These are phyloP conservation scores for Glandiceps talaboti DNA, from an alignment of 53 echinoderm and acorn worm genomes.

Conservation along the genomic window DNA sequence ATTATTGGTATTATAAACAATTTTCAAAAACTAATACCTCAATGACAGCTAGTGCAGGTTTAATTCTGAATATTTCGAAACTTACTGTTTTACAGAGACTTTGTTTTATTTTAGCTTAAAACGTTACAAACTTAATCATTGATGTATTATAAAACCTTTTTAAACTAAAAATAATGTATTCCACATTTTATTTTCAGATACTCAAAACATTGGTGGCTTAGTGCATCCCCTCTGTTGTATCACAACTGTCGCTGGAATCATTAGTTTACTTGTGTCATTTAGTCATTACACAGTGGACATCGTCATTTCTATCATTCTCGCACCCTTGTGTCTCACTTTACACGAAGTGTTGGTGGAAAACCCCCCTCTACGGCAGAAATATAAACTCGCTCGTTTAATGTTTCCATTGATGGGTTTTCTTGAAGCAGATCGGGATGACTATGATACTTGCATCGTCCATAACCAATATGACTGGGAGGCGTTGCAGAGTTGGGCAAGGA, in stretches of 20 bases:
- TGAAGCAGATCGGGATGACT: not conserved
- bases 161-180: no score
- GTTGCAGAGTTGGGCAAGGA: no score
- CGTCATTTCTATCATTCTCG: not conserved
- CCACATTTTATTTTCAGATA: not conserved
- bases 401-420: not conserved
- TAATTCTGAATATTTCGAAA: no score
- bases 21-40: no score
- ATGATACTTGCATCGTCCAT: not conserved
- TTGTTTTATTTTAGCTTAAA: no score
- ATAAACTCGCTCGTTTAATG: not conserved
- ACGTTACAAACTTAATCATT: no score
- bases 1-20: no score
- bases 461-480: not conserved
- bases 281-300: not conserved
- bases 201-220: not conserved
- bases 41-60: no score
- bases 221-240: not conserved
- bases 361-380: not conserved
- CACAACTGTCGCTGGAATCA: not conserved
- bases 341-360: not conserved
- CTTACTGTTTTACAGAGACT: no score
- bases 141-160: no score
- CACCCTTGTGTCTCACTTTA: not conserved
- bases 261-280: not conserved